Conservation (phyloP, 2,113 vertebrate genomes). For the Octodon degus region DNA sequence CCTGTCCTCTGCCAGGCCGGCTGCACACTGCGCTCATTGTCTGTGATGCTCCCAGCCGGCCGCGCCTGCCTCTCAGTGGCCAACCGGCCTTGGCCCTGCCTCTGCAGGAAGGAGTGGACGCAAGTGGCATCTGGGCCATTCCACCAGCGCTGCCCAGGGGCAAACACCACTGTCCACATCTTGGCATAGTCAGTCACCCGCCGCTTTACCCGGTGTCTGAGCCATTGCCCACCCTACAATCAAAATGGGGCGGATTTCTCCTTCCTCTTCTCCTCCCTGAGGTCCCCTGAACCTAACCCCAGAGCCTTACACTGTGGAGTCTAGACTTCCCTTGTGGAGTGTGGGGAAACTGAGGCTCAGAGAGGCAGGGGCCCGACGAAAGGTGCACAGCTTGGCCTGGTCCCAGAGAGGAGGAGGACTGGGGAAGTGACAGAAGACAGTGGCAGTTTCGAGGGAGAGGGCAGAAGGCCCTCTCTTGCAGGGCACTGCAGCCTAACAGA, state of each 20-base stretch:
- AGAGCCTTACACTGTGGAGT: rapidly evolving
- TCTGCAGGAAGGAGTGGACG: conserved; percentile 41
- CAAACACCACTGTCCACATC: neutral
- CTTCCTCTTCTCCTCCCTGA: too few species aligned
- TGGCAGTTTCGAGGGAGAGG: neutral
- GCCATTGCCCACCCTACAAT: neutral
- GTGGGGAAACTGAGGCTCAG: conserved; percentile 40
- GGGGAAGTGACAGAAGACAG: neutral
- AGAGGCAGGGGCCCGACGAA: neutral
- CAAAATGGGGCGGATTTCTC: neutral
- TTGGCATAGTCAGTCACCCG: neutral
- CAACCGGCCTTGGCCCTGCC: neutral
- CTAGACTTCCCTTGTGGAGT: neutral
- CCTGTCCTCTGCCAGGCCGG: conserved; percentile 78
- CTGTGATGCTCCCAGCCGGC: conserved; percentile 57
- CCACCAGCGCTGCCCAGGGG: neutral
- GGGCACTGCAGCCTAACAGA: neutral
- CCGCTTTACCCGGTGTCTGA: neutral
- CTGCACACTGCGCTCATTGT: conserved; percentile 78
- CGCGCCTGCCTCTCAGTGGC: conserved; percentile 49
- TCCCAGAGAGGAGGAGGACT: neutral
- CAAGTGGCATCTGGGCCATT: neutral
- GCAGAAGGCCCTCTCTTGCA: rapidly evolving
- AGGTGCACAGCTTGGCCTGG: neutral
- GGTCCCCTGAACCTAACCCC: neutral